Conservation (phyloP, 2,113 vertebrate genomes). For the Ceyx margarethae region DNA sequence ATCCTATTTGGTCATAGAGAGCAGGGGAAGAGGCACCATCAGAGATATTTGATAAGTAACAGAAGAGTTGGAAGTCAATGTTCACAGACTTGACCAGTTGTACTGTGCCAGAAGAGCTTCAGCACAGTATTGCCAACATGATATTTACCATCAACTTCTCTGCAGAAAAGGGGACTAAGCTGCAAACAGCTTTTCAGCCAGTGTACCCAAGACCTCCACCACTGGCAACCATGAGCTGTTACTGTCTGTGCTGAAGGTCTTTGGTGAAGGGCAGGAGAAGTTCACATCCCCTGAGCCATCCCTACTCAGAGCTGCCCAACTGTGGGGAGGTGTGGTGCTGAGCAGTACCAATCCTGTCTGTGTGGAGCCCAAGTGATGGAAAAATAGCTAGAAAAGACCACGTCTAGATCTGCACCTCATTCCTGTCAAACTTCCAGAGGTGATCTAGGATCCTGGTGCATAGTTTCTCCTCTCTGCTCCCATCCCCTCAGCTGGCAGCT, state of each 20-base stretch:
- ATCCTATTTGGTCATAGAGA: background rate
- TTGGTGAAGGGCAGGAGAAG: background rate
- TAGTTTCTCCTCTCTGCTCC: background rate
- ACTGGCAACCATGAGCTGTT: background rate
- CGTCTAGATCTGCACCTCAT: background rate
- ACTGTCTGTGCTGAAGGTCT: background rate
- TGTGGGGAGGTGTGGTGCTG: background rate
- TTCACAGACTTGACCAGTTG: background rate
- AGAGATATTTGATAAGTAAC: background rate
- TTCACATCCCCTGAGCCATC: background rate
- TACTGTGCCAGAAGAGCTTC: background rate
- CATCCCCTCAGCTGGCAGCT: background rate
- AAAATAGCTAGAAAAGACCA: background rate
- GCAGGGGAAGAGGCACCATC: background rate
- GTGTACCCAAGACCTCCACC: background rate
- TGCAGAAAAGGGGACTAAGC: background rate
- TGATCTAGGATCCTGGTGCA: background rate
- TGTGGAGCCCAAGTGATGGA: background rate
- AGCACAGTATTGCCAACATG: background rate
- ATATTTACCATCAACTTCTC: background rate
- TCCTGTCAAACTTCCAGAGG: background rate
- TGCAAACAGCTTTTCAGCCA: background rate
- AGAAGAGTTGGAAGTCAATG: background rate
- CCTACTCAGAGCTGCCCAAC: accelerated
- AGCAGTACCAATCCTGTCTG: background rate